Conservation (phyloP, 2,888 invertebrate species). For the Drosophila fulvimacula region DNA sequence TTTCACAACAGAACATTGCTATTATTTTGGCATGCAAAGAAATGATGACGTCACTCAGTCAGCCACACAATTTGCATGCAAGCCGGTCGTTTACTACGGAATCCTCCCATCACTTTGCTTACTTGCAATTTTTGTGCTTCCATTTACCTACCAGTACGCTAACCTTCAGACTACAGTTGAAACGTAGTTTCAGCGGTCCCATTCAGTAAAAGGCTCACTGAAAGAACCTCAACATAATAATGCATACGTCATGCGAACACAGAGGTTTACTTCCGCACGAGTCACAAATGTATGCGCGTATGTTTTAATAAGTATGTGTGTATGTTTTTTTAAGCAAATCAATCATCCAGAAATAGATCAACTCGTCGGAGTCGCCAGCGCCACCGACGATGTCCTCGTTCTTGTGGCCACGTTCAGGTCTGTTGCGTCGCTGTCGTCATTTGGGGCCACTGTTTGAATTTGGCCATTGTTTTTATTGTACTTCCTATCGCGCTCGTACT, state of each 20-base stretch:
- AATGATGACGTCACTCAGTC: conserved; percentile 63
- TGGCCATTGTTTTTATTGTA: conserved; percentile 44
- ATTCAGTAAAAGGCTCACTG: conserved; percentile 28
- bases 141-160: background rate
- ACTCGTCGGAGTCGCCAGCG: conserved; percentile 41
- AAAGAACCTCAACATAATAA: conserved; percentile 35
- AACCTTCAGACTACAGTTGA: conserved; percentile 11
- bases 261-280: conserved; percentile 32
- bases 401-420: conserved; percentile 16
- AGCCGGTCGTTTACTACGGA: conserved; percentile 57
- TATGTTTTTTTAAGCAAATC: conserved; percentile 58
- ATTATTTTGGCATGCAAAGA: conserved; percentile 51
- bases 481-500: conserved; percentile 22
- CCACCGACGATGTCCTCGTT: conserved; percentile 23
- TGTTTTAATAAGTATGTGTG: conserved; percentile 41
- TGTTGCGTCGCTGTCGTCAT: conserved; percentile 35
- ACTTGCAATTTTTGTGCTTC: conserved; percentile 59
- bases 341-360: conserved; percentile 78
- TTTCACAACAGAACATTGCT: conserved; percentile 30
- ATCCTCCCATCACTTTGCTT: conserved; percentile 11
- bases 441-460: conserved; percentile 38
- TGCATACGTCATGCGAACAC: conserved; percentile 64
- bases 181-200: conserved; percentile 38
- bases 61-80: conserved; percentile 64
- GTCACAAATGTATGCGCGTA: conserved; percentile 32